Evolutionary conservation across 2,888 invertebrate genomes (phyloP).

Genomic region (Idaea dimidiata): DNA sequence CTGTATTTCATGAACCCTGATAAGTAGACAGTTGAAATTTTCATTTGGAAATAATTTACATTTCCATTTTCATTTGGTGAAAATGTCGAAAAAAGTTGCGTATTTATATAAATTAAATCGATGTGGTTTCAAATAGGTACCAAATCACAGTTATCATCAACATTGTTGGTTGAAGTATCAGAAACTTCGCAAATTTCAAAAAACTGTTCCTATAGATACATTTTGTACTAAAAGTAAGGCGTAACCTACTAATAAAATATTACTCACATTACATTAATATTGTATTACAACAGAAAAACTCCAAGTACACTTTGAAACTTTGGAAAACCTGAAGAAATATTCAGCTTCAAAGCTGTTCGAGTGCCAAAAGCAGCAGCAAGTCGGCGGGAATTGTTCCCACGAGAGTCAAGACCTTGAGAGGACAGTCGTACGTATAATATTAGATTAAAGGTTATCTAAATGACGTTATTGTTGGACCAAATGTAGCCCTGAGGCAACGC

Average conservation of each 20-base stretch:
- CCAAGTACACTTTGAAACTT: slow-evolving; percentile 74
- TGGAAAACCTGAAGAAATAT: slow-evolving; percentile 74
- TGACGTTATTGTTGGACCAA: neutral
- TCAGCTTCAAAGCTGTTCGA: slow-evolving; percentile 74
- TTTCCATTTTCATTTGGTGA: too few species aligned
- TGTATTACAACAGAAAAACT: slow-evolving; percentile 58
- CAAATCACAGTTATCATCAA: neutral
- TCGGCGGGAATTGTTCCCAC: slow-evolving; percentile 74
- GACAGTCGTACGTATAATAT: slow-evolving; percentile 61
- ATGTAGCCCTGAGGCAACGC: too few species aligned
- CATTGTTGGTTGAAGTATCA: neutral
- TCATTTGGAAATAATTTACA: too few species aligned
- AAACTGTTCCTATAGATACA: too few species aligned
- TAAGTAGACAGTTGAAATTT: too few species aligned
- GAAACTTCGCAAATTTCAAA: too few species aligned
- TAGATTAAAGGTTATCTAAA: neutral
- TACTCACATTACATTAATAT: too few species aligned
- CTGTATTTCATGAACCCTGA: too few species aligned
- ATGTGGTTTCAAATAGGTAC: neutral
- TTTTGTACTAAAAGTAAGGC: too few species aligned
- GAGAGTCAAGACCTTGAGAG: slow-evolving; percentile 75
- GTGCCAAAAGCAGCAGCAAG: slow-evolving; percentile 75
- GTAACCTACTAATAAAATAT: neutral
- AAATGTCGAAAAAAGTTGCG: too few species aligned
- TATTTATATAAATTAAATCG: too few species aligned